These are phyloP conservation scores for Polyergus mexicanus DNA, from an alignment of 1,140 invertebrate genomes.

Conservation along the genomic window DNA sequence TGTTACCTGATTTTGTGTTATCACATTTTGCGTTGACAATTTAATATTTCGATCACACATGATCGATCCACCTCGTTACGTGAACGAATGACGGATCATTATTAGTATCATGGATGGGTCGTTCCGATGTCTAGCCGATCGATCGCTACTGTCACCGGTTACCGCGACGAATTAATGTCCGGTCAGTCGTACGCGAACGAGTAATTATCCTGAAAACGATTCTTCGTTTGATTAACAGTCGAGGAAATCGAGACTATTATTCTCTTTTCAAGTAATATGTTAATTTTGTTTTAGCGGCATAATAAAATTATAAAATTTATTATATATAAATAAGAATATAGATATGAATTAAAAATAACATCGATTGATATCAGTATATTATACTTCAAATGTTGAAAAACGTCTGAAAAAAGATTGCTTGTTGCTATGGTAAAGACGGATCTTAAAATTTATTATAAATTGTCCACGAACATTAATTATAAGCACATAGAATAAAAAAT, in stretches of 20 bases:
- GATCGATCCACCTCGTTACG: constrained; percentile 79
- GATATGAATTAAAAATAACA: background rate
- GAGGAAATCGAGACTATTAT: background rate
- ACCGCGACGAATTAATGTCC: constrained; percentile 84
- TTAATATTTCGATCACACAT: constrained; percentile 45
- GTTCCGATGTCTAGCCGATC: constrained; percentile 78
- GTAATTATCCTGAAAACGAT: constrained; percentile 82
- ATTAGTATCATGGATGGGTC: constrained; percentile 69
- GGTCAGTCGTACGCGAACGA: constrained; percentile 78
- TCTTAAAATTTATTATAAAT: too few relatives aligned
- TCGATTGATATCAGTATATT: too few relatives aligned
- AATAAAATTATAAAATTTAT: background rate
- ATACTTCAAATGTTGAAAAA: background rate
- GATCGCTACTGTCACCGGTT: constrained; percentile 84
- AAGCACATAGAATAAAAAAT: too few relatives aligned
- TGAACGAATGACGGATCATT: constrained; percentile 81
- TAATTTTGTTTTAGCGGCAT: background rate
- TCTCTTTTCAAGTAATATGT: background rate
- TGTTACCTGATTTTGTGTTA: background rate
- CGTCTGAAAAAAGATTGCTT: too few relatives aligned
- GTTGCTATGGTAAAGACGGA: too few relatives aligned
- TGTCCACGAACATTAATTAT: too few relatives aligned
- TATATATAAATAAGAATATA: background rate
- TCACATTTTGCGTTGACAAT: constrained; percentile 4
- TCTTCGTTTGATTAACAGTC: constrained; percentile 22